Base-by-base conservation (phyloP, 2,113 vertebrate genomes). In the Poeciliopsis occidentalis region DNA sequence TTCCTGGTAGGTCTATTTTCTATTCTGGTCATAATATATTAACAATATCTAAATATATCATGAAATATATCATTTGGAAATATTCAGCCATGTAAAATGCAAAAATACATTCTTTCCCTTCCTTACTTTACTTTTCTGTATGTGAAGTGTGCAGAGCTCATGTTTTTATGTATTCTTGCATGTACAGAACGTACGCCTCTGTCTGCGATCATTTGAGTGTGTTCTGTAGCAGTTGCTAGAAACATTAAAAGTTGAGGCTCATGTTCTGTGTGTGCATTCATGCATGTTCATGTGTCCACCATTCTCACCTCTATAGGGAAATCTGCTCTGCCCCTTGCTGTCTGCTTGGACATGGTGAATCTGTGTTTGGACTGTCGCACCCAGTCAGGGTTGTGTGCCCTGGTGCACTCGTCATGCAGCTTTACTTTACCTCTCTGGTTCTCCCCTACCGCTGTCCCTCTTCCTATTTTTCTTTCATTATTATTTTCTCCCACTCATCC, bases 391-490 rank as follows among this genome's bases (percentile, higher is more conserved):
- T 82, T 79, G 82, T 77, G 77, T 76, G 77, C 72, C 85, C 84
- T 60, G 66, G 80, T 88, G 88, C 74, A 69, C 86, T 86, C 81
- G 82, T 89, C 89, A 92, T 83, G 87, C 88, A 87, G 88, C 84
- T 88, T 81, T 85, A 90, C 80, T 84, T 86, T 83, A 86, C 80
- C 74, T 86, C 82, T 67, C 60, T 26, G 51, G 51, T 62, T 75
- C 67, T 76, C 62, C 60, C 26, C 74, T 71, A 26, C 66, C 64
- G 54, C 72, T 81, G 64, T 75, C 64, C 70, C 44, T 64, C 65
- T 75, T 32, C 62, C 22, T 64, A 4, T 72, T 32, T 73, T 69
- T 41, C 41, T 67, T 47, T 71, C 61, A 69, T n/a, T 44, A 60
- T 76, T 12, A 67, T 76, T 75, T 32, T 60, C 64, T 1, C 69